These are phyloP conservation scores for Drosophila hydei DNA, from an alignment of 1,140 invertebrate genomes.

Conservation along the genomic window DNA sequence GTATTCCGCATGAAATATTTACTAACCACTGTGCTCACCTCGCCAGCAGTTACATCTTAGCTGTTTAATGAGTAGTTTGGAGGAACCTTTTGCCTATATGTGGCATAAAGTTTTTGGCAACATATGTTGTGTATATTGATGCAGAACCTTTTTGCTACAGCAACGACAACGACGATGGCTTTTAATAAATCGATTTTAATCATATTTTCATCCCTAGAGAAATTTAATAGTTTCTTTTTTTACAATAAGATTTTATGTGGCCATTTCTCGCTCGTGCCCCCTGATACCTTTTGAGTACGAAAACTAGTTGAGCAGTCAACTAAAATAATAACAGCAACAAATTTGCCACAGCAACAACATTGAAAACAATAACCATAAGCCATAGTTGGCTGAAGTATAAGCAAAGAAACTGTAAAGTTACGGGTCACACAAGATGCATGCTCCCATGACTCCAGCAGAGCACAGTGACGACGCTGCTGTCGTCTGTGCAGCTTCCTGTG, in stretches of 20 bases:
- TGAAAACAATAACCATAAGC: constrained; percentile 23
- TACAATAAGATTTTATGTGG: constrained; percentile 77
- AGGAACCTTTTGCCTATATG: constrained; percentile 41
- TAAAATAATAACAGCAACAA: constrained; percentile 80
- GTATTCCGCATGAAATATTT: no score
- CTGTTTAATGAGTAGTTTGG: constrained; percentile 13
- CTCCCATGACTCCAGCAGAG: constrained; percentile 41
- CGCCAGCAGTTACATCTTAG: constrained; percentile 19
- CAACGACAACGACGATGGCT: constrained; percentile 57
- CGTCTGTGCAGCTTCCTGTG: constrained; percentile 70
- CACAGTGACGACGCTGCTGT: constrained; percentile 10
- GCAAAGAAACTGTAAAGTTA: constrained; percentile 80
- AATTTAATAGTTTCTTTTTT: constrained; percentile 78
- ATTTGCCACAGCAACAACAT: constrained; percentile 44
- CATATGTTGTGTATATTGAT: constrained; percentile 54
- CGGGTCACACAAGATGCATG: constrained; percentile 64
- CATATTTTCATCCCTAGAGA: constrained; percentile 81
- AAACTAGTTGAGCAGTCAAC: constrained; percentile 58
- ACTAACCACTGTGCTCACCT: constrained; percentile 28
- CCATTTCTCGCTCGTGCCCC: constrained; percentile 4
- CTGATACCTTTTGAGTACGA: constrained; percentile 11
- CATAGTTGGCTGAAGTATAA: constrained; percentile 59
- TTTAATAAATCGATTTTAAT: constrained; percentile 83
- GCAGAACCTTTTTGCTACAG: constrained; percentile 39
- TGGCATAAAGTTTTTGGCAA: constrained; percentile 66